phyloP scores from a whole-genome alignment of 2,113 vertebrate genomes.

The Chaetura pelagica region DNA sequence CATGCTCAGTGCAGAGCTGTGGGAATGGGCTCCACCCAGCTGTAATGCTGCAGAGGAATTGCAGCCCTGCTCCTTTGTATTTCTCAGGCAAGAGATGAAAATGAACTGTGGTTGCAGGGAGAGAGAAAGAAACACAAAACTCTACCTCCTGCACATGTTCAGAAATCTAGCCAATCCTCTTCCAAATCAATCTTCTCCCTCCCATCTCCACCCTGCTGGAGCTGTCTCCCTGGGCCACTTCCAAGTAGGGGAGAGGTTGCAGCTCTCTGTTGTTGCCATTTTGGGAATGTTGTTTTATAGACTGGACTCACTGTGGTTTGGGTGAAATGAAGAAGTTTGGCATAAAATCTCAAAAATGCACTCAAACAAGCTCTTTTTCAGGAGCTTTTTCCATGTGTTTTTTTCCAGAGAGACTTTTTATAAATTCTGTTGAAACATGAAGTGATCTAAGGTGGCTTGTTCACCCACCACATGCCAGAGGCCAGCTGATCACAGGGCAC shows the following conservation, averaged over 20 bases:
- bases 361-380: conserved; percentile 49
- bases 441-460: neutral
- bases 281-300: conserved; percentile 62
- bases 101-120: neutral
- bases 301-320: conserved; percentile 48
- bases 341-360: conserved; percentile 22
- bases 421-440: neutral
- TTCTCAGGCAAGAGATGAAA: conserved; percentile 18
- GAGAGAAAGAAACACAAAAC: neutral
- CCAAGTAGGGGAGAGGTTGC: conserved; percentile 75
- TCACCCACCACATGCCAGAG: neutral
- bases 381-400: conserved; percentile 6
- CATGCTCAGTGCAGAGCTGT: neutral
- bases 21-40: conserved; percentile 42
- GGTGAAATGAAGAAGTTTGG: conserved; percentile 44
- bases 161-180: conserved; percentile 11
- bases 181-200: conserved; percentile 2
- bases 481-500: neutral
- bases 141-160: conserved; percentile 43
- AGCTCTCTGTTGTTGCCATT: conserved; percentile 49
- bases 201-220: conserved; percentile 49
- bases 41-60: conserved; percentile 15
- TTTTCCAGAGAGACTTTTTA: neutral
- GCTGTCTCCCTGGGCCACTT: conserved; percentile 31
- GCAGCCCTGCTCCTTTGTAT: neutral